Conservation (phyloP, 2,888 invertebrate genomes). For the Drosophila siamana region DNA sequence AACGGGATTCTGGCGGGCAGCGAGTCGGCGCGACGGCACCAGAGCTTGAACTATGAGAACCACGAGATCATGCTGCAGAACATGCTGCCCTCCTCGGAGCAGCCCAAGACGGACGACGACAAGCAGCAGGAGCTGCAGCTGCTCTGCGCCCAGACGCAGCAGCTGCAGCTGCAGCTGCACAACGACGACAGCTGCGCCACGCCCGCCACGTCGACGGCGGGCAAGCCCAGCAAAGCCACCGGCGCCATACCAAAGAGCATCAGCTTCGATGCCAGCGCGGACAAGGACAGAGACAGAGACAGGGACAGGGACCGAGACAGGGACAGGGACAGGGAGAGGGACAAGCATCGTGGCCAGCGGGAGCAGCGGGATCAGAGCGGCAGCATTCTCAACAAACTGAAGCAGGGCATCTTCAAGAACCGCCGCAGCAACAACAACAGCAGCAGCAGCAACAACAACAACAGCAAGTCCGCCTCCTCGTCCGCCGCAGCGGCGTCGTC, state of each 20-base stretch:
- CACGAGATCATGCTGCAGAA: constrained; percentile 83
- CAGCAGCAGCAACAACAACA: constrained; percentile 51
- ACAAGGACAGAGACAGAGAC: too few relatives aligned
- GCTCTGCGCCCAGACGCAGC: constrained; percentile 81
- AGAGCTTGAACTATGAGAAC: constrained; percentile 85
- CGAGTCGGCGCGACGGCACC: constrained; percentile 75
- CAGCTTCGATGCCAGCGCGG: constrained; percentile 95
- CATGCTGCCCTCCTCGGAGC: constrained; percentile 41
- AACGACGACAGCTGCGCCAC: constrained; percentile 41
- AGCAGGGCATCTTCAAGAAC: constrained; percentile 89
- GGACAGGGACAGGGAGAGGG: too few relatives aligned
- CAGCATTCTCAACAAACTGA: constrained; percentile 90
- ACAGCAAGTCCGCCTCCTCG: constrained; percentile 18
- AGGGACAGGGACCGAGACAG: too few relatives aligned
- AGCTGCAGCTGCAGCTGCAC: constrained; percentile 76
- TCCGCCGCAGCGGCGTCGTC: neutral
- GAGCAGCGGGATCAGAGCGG: constrained; percentile 85
- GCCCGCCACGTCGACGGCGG: neutral
- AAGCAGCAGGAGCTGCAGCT: constrained; percentile 79
- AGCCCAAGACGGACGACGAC: constrained; percentile 82
- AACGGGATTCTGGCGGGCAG: constrained; percentile 84
- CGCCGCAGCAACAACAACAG: constrained; percentile 86
- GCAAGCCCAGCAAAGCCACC: constrained; percentile 88
- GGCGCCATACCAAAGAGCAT: constrained; percentile 97
- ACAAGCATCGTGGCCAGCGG: constrained; percentile 56